Percentiles rank a stretch among this genome's conserved stretches.
Conservation (phyloP, 1,140 invertebrate genomes). For the Armadillidium nasatum region DNA sequence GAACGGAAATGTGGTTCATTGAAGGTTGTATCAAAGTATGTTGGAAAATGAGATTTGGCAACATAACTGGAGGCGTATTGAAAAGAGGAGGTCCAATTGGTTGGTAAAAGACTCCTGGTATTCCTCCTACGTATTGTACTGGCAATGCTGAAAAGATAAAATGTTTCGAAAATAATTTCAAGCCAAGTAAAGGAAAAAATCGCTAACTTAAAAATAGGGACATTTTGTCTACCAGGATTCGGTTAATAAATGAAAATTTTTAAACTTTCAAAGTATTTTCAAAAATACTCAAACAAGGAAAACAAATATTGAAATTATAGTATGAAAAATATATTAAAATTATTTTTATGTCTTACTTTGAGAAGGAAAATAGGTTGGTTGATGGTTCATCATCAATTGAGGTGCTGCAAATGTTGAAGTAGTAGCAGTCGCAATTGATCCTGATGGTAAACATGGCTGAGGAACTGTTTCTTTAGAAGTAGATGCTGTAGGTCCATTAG, state of each 20-base stretch:
- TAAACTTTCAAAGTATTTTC: too few species aligned
- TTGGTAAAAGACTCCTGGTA: slow-evolving; percentile 56
- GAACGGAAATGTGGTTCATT: slow-evolving; percentile 16
- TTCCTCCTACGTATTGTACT: slow-evolving; percentile 54
- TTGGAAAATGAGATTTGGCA: slow-evolving; percentile 51
- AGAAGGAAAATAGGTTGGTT: not conserved
- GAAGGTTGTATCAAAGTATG: slow-evolving; percentile 34
- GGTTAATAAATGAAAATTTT: too few species aligned
- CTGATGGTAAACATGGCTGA: not conserved
- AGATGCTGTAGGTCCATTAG: not conserved
- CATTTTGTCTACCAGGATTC: too few species aligned
- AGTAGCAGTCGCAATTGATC: not conserved
- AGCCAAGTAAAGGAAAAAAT: too few species aligned
- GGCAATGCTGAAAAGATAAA: slow-evolving; percentile 39
- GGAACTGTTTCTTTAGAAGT: not conserved
- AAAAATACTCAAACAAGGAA: too few species aligned
- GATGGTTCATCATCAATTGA: not conserved
- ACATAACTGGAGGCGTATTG: slow-evolving; percentile 51
- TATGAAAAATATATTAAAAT: too few species aligned
- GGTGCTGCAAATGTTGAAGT: not conserved
- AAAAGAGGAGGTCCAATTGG: slow-evolving; percentile 49
- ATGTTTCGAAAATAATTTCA: too few species aligned
- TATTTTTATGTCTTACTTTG: not conserved
- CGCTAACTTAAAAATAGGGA: too few species aligned
- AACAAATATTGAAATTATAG: too few species aligned